Evolutionary conservation across 2,888 invertebrate genomes (phyloP).

Genomic region (Operophtera brumata): DNA sequence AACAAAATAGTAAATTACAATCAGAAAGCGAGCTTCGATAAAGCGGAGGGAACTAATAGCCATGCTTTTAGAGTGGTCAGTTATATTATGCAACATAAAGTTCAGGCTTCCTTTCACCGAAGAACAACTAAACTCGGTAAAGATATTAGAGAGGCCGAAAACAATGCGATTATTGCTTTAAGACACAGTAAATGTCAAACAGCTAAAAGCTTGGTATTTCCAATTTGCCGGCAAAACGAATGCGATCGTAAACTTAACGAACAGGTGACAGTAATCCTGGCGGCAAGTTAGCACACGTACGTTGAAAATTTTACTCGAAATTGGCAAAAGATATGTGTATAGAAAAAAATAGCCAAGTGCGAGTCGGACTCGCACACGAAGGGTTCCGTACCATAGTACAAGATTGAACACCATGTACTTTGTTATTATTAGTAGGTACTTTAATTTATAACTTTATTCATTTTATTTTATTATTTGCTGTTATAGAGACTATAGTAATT

Average conservation of each 20-base stretch:
- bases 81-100: constrained; percentile 58
- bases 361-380: too few species aligned
- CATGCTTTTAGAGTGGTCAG: constrained; percentile 49
- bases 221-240: constrained; percentile 17
- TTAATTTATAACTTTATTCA: too few species aligned
- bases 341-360: too few species aligned
- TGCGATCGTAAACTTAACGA: constrained; percentile 24
- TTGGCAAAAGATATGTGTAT: background rate
- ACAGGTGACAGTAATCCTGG: constrained; percentile 22
- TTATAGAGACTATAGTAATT: too few species aligned
- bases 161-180: constrained; percentile 9
- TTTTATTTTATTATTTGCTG: too few species aligned
- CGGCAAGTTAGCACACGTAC: constrained; percentile 12
- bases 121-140: constrained; percentile 28
- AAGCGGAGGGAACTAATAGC: constrained; percentile 45
- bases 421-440: too few species aligned
- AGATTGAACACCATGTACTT: too few species aligned
- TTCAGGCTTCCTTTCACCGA: constrained; percentile 57
- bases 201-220: constrained; percentile 20
- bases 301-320: constrained; percentile 11
- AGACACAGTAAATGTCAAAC: constrained; percentile 12
- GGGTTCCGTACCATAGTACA: too few species aligned
- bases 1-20: constrained; percentile 51
- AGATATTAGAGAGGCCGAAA: constrained; percentile 29
- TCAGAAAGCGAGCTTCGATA: constrained; percentile 51